phyloP scores from a whole-genome alignment of 1,140 invertebrate species.

The Bursaphelenchus mucronatus region DNA sequence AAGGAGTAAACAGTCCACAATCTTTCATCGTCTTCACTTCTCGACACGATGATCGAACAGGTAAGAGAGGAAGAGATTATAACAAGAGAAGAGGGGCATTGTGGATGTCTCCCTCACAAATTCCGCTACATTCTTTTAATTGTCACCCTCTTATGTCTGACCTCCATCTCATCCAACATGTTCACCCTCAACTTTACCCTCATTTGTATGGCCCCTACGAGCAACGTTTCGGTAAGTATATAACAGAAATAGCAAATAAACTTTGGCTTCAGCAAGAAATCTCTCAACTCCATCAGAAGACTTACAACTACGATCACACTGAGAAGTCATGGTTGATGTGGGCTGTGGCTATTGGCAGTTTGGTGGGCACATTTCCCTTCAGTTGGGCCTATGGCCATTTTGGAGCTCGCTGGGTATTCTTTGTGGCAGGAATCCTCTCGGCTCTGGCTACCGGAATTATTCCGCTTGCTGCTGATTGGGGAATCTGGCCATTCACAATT shows the following conservation, averaged over 20 bases:
- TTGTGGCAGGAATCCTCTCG: conserved; percentile 40
- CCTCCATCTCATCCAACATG: conserved; percentile 20
- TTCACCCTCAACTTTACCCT: conserved; percentile 18
- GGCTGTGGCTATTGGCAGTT: conserved; percentile 29
- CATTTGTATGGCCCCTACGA: conserved; percentile 14
- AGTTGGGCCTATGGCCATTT: conserved; percentile 33
- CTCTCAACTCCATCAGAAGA: neutral
- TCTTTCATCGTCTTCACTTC: no score
- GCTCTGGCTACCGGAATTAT: conserved; percentile 41
- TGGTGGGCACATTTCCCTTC: conserved; percentile 47
- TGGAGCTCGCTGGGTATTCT: conserved; percentile 42
- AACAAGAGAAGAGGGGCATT: conserved; percentile 8
- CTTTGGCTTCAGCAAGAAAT: conserved; percentile 10
- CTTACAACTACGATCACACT: conserved; percentile 10
- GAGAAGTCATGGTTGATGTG: conserved; percentile 19
- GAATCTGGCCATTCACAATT: conserved; percentile 28
- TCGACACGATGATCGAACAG: no score
- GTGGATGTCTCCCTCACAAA: conserved; percentile 13
- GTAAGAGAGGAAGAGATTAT: conserved; percentile 5
- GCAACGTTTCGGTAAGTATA: conserved; percentile 5
- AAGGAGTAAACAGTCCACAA: no score
- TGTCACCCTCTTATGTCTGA: conserved; percentile 7
- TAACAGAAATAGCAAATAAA: neutral
- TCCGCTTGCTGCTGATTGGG: conserved; percentile 22
- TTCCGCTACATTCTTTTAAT: conserved; percentile 10